These are phyloP conservation scores for Apogon hyalosoma DNA, from an alignment of 2,797 vertebrate genomes.

Conservation along the genomic window DNA sequence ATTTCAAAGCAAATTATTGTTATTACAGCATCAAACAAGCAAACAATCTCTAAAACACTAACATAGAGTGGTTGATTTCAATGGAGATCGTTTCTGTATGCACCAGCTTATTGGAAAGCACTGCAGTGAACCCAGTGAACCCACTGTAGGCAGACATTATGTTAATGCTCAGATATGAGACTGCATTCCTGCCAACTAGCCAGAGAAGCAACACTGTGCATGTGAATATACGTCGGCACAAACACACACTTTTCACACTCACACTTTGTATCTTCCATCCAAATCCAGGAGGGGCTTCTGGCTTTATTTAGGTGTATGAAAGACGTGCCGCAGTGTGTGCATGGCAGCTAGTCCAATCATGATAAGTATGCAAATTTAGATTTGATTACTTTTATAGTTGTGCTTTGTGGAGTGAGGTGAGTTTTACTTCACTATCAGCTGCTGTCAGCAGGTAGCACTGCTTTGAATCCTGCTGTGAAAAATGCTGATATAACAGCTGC, in stretches of 20 bases:
- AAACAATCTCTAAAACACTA: slow-evolving; percentile 8
- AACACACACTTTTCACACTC: slow-evolving; percentile 6
- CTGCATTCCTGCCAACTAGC: slow-evolving; percentile 52
- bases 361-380: slow-evolving; percentile 70
- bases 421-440: slow-evolving; percentile 62
- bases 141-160: slow-evolving; percentile 52
- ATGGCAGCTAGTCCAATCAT: slow-evolving; percentile 65
- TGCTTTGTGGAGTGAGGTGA: slow-evolving; percentile 56
- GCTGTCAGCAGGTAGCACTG: slow-evolving; percentile 66
- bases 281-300: slow-evolving; percentile 39
- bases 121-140: slow-evolving; percentile 64
- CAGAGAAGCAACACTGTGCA: slow-evolving; percentile 33
- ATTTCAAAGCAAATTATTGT: not conserved
- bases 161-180: slow-evolving; percentile 64
- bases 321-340: slow-evolving; percentile 39
- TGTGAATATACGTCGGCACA: not conserved
- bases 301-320: slow-evolving; percentile 58
- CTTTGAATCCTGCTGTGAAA: slow-evolving; percentile 56
- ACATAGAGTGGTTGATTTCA: not conserved
- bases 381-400: slow-evolving; percentile 65
- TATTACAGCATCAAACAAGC: slow-evolving; percentile 22
- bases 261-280: slow-evolving; percentile 31
- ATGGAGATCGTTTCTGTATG: slow-evolving; percentile 12
- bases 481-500: slow-evolving; percentile 62
- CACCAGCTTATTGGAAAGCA: slow-evolving; percentile 13